phyloP scores from a whole-genome alignment of 2,113 vertebrate species.

The Delphinus delphis region DNA sequence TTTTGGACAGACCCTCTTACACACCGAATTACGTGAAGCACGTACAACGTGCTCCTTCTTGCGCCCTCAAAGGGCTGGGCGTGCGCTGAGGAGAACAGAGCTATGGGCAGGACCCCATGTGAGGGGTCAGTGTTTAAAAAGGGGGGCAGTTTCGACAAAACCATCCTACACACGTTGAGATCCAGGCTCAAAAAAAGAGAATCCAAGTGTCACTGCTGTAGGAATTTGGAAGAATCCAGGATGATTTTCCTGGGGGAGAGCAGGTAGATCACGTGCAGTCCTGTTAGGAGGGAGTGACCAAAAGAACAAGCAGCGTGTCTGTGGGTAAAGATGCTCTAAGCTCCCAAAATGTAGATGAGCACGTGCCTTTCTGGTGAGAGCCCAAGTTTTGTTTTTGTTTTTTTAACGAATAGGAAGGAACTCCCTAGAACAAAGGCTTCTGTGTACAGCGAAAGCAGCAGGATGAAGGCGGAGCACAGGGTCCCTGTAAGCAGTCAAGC shows the following conservation, averaged over 20 bases:
- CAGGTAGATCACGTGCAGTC: fast-evolving
- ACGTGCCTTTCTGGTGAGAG: not conserved
- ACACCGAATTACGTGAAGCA: not conserved
- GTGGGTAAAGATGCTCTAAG: not conserved
- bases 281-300: not conserved
- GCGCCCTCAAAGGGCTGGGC: too few relatives aligned
- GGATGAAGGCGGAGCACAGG: not conserved
- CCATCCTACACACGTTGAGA: not conserved
- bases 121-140: not conserved
- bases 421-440: not conserved
- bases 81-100: not conserved
- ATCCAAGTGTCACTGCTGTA: not conserved
- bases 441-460: not conserved
- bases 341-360: not conserved
- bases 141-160: not conserved
- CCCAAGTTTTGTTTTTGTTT: not conserved
- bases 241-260: not conserved
- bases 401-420: not conserved
- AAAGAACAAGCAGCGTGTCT: not conserved
- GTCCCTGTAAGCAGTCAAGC: too few relatives aligned
- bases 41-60: fast-evolving
- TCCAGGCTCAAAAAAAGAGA: not conserved
- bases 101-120: fast-evolving
- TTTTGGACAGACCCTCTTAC: not conserved
- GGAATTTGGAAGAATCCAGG: not conserved